These are phyloP conservation scores for Oreocharis arfaki DNA, from an alignment of 2,113 vertebrate genomes.

Conservation along the genomic window DNA sequence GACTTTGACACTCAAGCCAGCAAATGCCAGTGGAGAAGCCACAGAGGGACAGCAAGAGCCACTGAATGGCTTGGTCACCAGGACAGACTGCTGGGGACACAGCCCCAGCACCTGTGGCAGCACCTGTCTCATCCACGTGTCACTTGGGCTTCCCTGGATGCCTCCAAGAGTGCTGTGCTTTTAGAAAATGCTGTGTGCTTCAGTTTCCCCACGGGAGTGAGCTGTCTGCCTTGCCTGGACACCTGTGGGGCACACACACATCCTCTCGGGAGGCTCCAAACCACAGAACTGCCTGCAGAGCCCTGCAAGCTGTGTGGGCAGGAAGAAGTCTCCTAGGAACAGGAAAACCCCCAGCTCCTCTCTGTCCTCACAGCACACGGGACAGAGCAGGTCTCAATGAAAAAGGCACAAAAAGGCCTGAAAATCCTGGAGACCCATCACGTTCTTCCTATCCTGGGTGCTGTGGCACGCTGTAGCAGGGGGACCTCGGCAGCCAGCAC, in stretches of 20 bases:
- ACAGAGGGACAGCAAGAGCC: not conserved
- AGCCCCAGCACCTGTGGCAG: not conserved
- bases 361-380: not conserved
- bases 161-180: not conserved
- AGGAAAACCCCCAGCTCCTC: not conserved
- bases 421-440: not conserved
- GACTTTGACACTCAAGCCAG: not conserved
- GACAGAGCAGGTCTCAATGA: not conserved
- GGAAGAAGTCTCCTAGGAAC: not conserved
- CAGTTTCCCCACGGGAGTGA: not conserved
- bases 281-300: not conserved
- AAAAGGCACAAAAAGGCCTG: not conserved
- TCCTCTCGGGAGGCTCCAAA: not conserved
- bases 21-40: not conserved
- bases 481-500: rapidly evolving
- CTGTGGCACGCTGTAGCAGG: not conserved
- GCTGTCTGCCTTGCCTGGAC: not conserved
- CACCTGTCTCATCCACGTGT: not conserved
- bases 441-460: rapidly evolving
- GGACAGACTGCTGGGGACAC: not conserved
- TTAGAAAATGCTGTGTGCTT: not conserved
- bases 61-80: not conserved
- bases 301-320: rapidly evolving
- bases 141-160: not conserved
- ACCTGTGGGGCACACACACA: not conserved